These are phyloP conservation scores for Mirza zaza DNA, from an alignment of 2,113 vertebrate genomes.

Conservation along the genomic window DNA sequence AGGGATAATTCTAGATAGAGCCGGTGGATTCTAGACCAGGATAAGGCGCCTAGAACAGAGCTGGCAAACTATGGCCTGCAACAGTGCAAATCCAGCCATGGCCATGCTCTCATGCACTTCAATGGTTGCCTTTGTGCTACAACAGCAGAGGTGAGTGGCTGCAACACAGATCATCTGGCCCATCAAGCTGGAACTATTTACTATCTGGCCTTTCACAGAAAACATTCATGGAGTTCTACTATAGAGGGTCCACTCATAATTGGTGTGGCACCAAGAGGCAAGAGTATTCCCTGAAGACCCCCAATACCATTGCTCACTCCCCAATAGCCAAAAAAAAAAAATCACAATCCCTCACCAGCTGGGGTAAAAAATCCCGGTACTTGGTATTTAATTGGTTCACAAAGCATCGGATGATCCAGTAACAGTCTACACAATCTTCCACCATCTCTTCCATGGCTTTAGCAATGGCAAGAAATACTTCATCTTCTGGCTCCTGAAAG, in stretches of 20 bases:
- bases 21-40: neutral
- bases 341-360: slow-evolving; percentile 86
- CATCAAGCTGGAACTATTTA: neutral
- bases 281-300: neutral
- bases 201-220: neutral
- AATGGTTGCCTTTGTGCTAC: neutral
- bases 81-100: neutral
- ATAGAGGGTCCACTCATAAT: fast-evolving
- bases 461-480: slow-evolving; percentile 93
- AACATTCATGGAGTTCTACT: neutral
- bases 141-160: neutral
- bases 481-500: slow-evolving; percentile 90
- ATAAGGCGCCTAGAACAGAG: neutral
- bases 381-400: slow-evolving; percentile 93
- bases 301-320: neutral
- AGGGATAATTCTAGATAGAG: neutral
- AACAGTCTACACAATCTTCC: slow-evolving; percentile 93
- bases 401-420: slow-evolving; percentile 95
- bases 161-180: neutral
- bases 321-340: neutral
- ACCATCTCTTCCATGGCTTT: slow-evolving; percentile 96
- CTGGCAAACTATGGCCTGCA: neutral
- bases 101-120: fast-evolving
- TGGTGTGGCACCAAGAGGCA: neutral
- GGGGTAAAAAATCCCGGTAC: slow-evolving; percentile 93